Evolutionary conservation across 2,797 vertebrate genomes (phyloP).

Genomic region (Megaceryle alcyon): DNA sequence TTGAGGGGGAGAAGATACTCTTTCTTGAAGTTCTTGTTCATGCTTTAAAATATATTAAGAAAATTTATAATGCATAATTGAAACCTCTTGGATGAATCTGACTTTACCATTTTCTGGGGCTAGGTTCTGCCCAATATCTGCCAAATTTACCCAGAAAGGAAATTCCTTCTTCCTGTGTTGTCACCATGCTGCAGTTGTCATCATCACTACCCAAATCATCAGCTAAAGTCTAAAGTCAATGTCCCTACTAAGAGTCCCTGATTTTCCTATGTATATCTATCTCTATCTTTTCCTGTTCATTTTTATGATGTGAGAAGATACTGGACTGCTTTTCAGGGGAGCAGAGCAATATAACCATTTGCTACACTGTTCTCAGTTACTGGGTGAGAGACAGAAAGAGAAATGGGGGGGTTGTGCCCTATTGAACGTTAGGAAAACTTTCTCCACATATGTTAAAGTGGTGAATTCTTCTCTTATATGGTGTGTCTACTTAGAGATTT

Average conservation of each 20-base stretch:
- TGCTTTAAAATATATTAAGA: not conserved
- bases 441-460: not conserved
- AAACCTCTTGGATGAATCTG: not conserved
- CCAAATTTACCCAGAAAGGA: not conserved
- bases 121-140: not conserved
- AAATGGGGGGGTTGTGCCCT: not conserved
- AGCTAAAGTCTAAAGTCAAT: not conserved
- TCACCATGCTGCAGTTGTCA: not conserved
- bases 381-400: not conserved
- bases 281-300: not conserved
- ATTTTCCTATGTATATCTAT: not conserved
- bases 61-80: not conserved
- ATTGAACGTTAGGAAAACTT: not conserved
- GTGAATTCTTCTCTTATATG: not conserved
- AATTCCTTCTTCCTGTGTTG: not conserved
- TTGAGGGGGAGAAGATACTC: not conserved
- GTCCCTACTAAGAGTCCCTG: not conserved
- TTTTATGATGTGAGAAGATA: not conserved
- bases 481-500: not conserved
- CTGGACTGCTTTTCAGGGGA: not conserved
- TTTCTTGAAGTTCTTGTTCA: not conserved
- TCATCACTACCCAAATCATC: not conserved
- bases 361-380: not conserved
- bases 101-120: not conserved
- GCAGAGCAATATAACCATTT: not conserved